A percentile compares a stretch with the other conserved stretches of the same genome.
Conservation (phyloP, 2,797 vertebrate species). For the Myotis myotis region DNA sequence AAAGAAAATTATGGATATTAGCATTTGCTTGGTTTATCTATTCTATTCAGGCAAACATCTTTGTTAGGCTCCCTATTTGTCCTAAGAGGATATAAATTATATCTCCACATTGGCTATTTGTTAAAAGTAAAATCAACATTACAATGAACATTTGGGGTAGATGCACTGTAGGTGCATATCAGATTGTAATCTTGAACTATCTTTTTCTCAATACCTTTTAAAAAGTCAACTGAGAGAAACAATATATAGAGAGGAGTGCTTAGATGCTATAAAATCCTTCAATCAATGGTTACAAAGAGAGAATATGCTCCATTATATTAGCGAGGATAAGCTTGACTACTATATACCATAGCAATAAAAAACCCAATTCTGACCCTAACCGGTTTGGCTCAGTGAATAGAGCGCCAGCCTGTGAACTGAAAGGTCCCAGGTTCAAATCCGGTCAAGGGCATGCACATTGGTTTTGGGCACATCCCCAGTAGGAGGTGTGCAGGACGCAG, state of each 20-base stretch:
- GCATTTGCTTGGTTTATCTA: neutral
- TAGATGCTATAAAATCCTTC: neutral
- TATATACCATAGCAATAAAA: neutral
- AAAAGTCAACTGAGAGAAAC: neutral
- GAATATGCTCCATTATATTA: neutral
- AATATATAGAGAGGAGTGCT: neutral
- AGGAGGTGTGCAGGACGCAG: too few species aligned
- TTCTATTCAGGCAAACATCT: neutral
- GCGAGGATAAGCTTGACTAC: neutral
- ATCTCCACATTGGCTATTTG: neutral
- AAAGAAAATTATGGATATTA: neutral
- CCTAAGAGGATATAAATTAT: neutral
- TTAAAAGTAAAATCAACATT: conserved; percentile 18
- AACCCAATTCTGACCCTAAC: neutral
- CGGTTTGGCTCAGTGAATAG: neutral
- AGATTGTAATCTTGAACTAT: neutral
- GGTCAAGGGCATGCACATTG: too few species aligned
- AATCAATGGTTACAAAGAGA: neutral
- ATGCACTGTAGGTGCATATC: neutral
- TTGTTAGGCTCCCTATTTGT: neutral
- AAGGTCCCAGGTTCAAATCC: too few species aligned
- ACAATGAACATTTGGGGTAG: neutral
- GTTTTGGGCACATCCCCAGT: too few species aligned
- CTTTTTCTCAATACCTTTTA: neutral
- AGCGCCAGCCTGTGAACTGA: too few species aligned